Conservation (phyloP, 1,140 invertebrate species). For the Oppia nitens region DNA sequence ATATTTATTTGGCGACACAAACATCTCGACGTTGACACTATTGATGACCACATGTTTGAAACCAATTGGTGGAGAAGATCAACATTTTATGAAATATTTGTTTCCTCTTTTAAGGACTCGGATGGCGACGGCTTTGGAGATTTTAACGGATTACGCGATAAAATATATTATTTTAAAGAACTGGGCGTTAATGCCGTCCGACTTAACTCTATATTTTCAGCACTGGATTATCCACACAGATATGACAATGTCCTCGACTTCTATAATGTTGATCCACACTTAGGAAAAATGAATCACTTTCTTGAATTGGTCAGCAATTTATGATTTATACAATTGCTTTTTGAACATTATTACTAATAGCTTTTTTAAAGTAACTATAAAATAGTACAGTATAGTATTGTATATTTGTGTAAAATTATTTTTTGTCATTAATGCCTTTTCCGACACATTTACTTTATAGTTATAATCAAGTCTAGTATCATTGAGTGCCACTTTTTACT, state of each 20-base stretch:
- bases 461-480: too few relatives aligned
- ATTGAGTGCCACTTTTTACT: too few relatives aligned
- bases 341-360: too few relatives aligned
- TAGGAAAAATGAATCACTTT: conserved; percentile 48
- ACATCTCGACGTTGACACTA: neutral
- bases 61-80: conserved; percentile 57
- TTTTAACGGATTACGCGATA: conserved; percentile 20
- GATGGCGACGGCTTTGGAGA: conserved; percentile 29
- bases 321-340: too few relatives aligned
- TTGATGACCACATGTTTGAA: neutral
- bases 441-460: too few relatives aligned
- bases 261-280: conserved; percentile 37
- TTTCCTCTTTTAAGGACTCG: conserved; percentile 58
- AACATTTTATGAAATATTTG: conserved; percentile 64
- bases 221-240: conserved; percentile 47
- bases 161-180: conserved; percentile 25
- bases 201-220: conserved; percentile 53
- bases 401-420: too few relatives aligned
- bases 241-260: conserved; percentile 45
- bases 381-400: too few relatives aligned
- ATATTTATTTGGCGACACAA: neutral
- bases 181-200: conserved; percentile 47
- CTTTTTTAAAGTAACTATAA: too few relatives aligned
- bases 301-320: conserved; percentile 30
- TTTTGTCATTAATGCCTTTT: too few relatives aligned